These are phyloP conservation scores for Cyprinodon variegatus DNA, from an alignment of 2,113 vertebrate species.

Conservation along the genomic window DNA sequence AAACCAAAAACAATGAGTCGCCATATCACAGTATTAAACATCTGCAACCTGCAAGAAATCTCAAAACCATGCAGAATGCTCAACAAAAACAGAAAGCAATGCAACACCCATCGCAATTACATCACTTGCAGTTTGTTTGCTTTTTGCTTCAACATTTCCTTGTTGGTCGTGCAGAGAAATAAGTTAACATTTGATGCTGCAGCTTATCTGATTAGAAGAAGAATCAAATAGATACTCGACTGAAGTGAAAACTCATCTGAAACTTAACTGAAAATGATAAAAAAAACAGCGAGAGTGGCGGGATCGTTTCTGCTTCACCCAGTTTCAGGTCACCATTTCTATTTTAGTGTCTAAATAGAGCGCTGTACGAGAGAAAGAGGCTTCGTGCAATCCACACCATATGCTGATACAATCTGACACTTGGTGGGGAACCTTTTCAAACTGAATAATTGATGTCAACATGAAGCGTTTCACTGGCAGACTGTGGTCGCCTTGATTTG, in stretches of 20 bases:
- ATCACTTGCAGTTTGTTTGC: too few relatives aligned
- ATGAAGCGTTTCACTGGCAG: slow-evolving; percentile 41
- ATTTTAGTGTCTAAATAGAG: not conserved
- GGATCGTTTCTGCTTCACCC: not conserved
- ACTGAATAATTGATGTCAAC: slow-evolving; percentile 28
- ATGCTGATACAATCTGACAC: slow-evolving; percentile 21
- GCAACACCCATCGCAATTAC: too few relatives aligned
- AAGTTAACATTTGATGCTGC: not conserved
- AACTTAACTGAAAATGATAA: not conserved
- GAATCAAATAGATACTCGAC: not conserved
- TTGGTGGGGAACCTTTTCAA: not conserved
- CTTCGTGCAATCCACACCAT: slow-evolving; percentile 17
- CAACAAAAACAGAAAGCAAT: not conserved
- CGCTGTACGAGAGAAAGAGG: slow-evolving; percentile 1
- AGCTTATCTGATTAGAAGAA: not conserved
- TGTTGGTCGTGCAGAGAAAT: too few relatives aligned
- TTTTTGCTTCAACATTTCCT: too few relatives aligned
- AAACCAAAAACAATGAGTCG: not conserved
- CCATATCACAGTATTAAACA: not conserved
- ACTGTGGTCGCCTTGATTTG: not conserved
- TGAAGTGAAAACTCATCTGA: not conserved
- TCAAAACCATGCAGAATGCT: not conserved
- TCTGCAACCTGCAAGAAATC: not conserved
- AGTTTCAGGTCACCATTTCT: not conserved
- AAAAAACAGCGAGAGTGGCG: not conserved